phyloP scores from a whole-genome alignment of 35 echinoderm and acorn worm genomes.

The Lytechinus pictus region DNA sequence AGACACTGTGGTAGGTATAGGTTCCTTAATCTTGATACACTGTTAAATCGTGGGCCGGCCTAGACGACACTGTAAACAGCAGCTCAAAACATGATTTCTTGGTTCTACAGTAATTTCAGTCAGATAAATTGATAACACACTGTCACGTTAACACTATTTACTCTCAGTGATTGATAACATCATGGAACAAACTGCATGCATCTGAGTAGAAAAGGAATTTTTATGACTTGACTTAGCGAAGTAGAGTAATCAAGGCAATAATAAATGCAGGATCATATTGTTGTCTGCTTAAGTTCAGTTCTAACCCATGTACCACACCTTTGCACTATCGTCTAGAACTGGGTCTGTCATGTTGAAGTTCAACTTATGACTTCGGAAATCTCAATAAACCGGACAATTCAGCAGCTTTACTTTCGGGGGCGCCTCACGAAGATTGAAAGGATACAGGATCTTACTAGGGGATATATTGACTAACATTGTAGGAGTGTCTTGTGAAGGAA shows the following conservation, averaged over 20 bases:
- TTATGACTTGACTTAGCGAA: neutral
- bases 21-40: constrained; percentile 1
- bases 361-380: constrained; percentile 3
- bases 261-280: neutral
- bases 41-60: neutral
- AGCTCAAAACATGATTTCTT: neutral
- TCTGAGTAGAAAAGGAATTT: neutral
- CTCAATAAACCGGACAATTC: constrained; percentile 11
- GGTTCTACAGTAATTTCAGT: neutral
- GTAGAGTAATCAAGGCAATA: neutral
- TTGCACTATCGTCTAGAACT: neutral
- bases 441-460: neutral
- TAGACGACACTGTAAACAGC: neutral
- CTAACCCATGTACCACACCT: neutral
- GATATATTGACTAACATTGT: neutral
- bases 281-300: neutral
- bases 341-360: neutral
- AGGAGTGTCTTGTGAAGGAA: neutral
- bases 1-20: neutral
- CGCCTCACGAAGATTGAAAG: neutral
- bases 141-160: neutral
- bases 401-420: neutral
- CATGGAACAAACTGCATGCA: neutral
- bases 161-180: neutral
- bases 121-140: neutral